phyloP scores from a whole-genome alignment of 23 tunicate species.

The Pegea sp. region DNA sequence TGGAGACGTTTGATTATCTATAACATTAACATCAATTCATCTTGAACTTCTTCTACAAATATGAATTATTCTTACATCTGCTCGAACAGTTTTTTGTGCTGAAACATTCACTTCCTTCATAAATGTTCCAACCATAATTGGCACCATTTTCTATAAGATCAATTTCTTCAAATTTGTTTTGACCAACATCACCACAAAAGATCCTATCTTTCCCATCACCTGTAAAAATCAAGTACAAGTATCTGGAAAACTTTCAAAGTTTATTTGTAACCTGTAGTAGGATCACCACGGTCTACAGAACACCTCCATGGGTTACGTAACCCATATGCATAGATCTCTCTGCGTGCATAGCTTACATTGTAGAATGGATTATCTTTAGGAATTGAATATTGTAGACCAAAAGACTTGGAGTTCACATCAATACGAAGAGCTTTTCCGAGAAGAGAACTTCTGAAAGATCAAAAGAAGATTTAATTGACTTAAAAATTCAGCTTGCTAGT shows the following conservation, averaged over 20 bases:
- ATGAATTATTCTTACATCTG: no score
- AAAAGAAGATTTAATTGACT: neutral
- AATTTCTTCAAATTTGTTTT: slow-evolving; percentile 41
- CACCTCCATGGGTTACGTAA: slow-evolving; percentile 79
- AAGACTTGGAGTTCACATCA: slow-evolving; percentile 18
- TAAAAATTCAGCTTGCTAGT: no score
- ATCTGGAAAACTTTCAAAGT: neutral
- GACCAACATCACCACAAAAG: slow-evolving; percentile 86
- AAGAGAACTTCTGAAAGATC: slow-evolving; percentile 6
- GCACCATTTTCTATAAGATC: slow-evolving; percentile 43
- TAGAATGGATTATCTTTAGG: slow-evolving; percentile 61
- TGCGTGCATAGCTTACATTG: slow-evolving; percentile 3
- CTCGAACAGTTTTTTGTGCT: slow-evolving; percentile 3
- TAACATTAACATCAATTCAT: no score
- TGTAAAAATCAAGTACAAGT: slow-evolving; percentile 2
- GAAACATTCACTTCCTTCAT: slow-evolving; percentile 45
- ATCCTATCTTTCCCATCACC: slow-evolving; percentile 32
- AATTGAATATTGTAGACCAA: slow-evolving; percentile 17
- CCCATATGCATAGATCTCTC: slow-evolving; percentile 70
- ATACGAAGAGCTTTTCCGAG: slow-evolving; percentile 78
- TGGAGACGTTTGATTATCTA: slow-evolving; percentile 36
- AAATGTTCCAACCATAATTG: slow-evolving; percentile 73
- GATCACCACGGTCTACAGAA: slow-evolving; percentile 55
- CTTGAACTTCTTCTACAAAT: no score
- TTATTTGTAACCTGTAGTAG: slow-evolving; percentile 10